Conservation (phyloP, 1,140 invertebrate genomes). For the Acromyrmex echinatior region DNA sequence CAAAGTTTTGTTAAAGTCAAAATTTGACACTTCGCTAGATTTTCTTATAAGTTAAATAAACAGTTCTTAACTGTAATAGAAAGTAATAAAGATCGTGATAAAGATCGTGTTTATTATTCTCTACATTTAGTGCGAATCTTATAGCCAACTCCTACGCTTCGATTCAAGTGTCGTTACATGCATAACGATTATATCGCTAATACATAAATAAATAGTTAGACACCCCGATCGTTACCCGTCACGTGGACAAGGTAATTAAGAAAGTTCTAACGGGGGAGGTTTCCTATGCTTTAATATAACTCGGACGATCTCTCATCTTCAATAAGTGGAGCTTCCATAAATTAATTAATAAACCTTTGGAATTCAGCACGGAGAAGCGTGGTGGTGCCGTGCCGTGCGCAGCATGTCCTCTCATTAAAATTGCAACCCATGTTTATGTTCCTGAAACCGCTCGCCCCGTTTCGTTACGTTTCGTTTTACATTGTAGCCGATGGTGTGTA, state of each 20-base stretch:
- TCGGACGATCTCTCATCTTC: slow-evolving; percentile 18
- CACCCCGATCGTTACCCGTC: not conserved
- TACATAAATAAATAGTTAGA: slow-evolving; percentile 42
- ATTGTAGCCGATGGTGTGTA: slow-evolving; percentile 35
- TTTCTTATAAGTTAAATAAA: not conserved
- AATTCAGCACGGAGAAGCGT: slow-evolving; percentile 10
- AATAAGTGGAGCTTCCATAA: slow-evolving; percentile 53
- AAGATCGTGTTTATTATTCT: not conserved
- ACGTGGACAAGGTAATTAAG: slow-evolving; percentile 45
- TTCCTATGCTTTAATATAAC: slow-evolving; percentile 33
- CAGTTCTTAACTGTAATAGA: not conserved
- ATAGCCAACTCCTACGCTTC: not conserved
- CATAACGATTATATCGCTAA: slow-evolving; percentile 19
- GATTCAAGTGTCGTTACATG: slow-evolving; percentile 3
- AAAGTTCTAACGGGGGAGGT: slow-evolving; percentile 27
- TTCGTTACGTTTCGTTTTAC: slow-evolving; percentile 16
- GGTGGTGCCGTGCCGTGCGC: not conserved
- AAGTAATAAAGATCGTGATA: not conserved
- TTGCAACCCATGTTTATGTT: slow-evolving; percentile 57
- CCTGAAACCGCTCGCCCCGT: not conserved
- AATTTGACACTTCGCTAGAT: no score
- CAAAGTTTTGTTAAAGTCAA: no score
- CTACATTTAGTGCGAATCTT: slow-evolving; percentile 16
- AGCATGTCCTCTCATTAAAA: slow-evolving; percentile 45
- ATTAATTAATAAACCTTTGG: slow-evolving; percentile 58